A percentile compares a stretch with the other conserved stretches of the same genome.
Evolutionary conservation across 2,113 vertebrate species (phyloP).

Genomic region (Percopsis transmontana): DNA sequence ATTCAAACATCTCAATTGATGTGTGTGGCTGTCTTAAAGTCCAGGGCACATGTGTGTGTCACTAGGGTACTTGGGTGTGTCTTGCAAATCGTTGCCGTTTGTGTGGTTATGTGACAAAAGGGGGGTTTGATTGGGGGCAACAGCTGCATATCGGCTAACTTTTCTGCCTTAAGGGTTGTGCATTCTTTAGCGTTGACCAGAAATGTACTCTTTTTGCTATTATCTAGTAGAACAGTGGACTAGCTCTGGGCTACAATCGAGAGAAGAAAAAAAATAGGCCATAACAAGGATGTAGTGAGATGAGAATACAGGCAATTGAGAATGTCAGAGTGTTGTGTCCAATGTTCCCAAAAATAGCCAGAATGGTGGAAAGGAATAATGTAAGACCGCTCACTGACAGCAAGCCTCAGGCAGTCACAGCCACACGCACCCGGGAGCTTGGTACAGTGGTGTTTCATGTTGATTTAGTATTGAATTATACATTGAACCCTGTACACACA

Average conservation of each 20-base stretch:
- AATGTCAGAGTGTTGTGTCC: conserved; percentile 14
- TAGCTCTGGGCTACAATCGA: no score
- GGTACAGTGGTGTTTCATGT: no score
- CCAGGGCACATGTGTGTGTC: conserved; percentile 50
- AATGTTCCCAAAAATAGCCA: conserved; percentile 2
- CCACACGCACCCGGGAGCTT: no score
- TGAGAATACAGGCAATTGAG: not conserved
- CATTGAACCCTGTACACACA: no score
- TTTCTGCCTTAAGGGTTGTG: conserved; percentile 6
- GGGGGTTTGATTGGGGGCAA: conserved; percentile 38
- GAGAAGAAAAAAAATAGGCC: no score
- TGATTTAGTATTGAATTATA: no score
- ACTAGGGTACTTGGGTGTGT: conserved; percentile 69
- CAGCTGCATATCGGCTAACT: conserved; percentile 58
- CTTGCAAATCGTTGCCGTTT: conserved; percentile 15
- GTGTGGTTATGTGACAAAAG: not conserved
- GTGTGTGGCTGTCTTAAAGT: conserved; percentile 8
- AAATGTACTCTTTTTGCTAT: not conserved
- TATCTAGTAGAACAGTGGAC: not conserved
- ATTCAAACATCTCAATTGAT: conserved; percentile 59
- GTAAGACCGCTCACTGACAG: not conserved
- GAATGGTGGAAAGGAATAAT: not conserved
- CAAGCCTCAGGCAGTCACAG: not conserved
- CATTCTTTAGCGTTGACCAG: not conserved
- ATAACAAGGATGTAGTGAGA: no score